phyloP scores from a whole-genome alignment of 2,888 invertebrate species.

The Microplitis deprimator region DNA sequence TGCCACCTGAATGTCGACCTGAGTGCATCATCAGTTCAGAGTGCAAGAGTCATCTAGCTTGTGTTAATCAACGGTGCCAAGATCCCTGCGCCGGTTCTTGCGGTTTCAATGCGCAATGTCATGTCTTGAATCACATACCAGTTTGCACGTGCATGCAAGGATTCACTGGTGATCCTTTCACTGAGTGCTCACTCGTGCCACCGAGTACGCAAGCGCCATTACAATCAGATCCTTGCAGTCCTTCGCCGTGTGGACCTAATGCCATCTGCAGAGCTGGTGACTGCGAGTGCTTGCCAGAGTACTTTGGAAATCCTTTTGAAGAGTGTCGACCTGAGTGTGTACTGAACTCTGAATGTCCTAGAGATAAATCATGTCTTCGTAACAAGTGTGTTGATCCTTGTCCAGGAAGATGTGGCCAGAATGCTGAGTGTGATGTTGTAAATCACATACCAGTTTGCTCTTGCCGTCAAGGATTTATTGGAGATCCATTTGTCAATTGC shows the following conservation, averaged over 20 bases:
- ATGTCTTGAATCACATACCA: slow-evolving; percentile 85
- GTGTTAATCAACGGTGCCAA: slow-evolving; percentile 84
- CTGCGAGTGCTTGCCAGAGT: slow-evolving; percentile 80
- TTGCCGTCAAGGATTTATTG: slow-evolving; percentile 70
- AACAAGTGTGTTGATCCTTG: slow-evolving; percentile 90
- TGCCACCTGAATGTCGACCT: slow-evolving; percentile 84
- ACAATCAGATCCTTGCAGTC: slow-evolving; percentile 75
- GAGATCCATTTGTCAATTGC: slow-evolving; percentile 72
- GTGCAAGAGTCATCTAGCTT: slow-evolving; percentile 83
- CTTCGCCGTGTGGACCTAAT: slow-evolving; percentile 83
- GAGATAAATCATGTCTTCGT: slow-evolving; percentile 82
- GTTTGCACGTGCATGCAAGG: slow-evolving; percentile 84
- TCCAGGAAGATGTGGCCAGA: slow-evolving; percentile 84
- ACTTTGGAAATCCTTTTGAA: slow-evolving; percentile 81
- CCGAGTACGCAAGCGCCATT: slow-evolving; percentile 45
- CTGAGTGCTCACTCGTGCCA: slow-evolving; percentile 78
- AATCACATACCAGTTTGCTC: slow-evolving; percentile 80
- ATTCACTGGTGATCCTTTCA: slow-evolving; percentile 86
- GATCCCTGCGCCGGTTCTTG: slow-evolving; percentile 90
- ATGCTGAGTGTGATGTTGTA: slow-evolving; percentile 83
- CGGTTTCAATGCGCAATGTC: slow-evolving; percentile 84
- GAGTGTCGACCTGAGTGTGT: slow-evolving; percentile 88
- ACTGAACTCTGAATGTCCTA: slow-evolving; percentile 83
- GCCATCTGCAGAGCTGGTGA: slow-evolving; percentile 78
- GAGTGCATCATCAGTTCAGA: slow-evolving; percentile 87